Percentiles rank a stretch among this genome's conserved stretches.
Conservation (phyloP, 2,797 vertebrate species). For the Pangasius macronema region DNA sequence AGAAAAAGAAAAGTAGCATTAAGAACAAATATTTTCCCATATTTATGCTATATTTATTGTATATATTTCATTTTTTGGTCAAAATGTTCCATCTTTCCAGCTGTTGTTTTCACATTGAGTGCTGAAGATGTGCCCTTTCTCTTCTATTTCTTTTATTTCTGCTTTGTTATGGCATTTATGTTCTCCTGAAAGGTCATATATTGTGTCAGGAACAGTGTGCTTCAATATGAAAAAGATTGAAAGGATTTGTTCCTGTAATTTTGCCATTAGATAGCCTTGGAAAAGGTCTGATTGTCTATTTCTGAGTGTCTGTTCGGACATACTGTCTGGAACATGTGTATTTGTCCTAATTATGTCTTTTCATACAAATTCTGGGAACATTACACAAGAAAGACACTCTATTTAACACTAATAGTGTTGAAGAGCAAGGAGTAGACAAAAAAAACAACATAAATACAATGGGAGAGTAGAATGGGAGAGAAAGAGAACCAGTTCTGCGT, state of each 20-base stretch:
- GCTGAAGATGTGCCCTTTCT: not conserved
- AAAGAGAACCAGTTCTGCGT: not conserved
- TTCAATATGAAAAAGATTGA: not conserved
- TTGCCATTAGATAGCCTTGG: not conserved
- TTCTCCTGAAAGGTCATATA: not conserved
- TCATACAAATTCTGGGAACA: not conserved
- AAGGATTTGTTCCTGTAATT: not conserved
- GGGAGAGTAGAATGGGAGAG: not conserved
- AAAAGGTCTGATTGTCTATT: not conserved
- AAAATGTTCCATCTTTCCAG: not conserved
- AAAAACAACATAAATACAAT: not conserved
- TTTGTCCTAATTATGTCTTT: not conserved
- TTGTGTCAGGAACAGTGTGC: not conserved
- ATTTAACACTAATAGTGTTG: not conserved
- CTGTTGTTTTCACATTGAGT: not conserved
- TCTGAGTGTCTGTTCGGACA: not conserved
- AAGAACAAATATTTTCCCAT: not conserved
- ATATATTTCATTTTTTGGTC: not conserved
- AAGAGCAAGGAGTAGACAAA: not conserved
- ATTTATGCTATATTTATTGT: not conserved
- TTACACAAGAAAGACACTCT: not conserved
- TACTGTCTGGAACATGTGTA: slow-evolving; percentile 7
- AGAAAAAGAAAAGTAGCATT: not conserved
- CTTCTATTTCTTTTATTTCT: not conserved
- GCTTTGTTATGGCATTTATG: not conserved